phyloP scores from a whole-genome alignment of 2,797 vertebrate species.

The Macropodus opercularis region DNA sequence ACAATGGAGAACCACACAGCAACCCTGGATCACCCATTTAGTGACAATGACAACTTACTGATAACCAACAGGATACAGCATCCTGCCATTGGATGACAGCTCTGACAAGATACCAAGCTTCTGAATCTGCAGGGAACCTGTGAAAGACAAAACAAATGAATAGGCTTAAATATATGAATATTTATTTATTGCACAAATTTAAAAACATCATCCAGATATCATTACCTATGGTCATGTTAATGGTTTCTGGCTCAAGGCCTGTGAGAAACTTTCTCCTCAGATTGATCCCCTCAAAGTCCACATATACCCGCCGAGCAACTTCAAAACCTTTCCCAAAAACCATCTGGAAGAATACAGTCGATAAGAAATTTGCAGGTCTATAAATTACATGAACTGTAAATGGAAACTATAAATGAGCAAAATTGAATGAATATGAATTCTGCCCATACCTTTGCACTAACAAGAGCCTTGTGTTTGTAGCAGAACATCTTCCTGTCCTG shows the following conservation, averaged over 20 bases:
- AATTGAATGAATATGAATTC: background rate
- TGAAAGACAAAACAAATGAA: background rate
- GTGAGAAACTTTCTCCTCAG: conserved; percentile 91
- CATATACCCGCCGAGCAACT: conserved; percentile 88
- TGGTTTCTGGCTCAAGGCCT: conserved; percentile 89
- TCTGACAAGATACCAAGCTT: conserved; percentile 89
- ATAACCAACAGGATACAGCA: conserved; percentile 91
- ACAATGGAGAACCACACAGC: background rate
- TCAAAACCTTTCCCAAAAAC: conserved; percentile 86
- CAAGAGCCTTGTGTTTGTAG: conserved; percentile 86
- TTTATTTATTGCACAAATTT: background rate
- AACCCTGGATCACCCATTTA: background rate
- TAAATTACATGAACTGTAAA: background rate
- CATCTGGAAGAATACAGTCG: conserved; percentile 64
- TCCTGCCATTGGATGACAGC: conserved; percentile 86
- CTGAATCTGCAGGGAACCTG: conserved; percentile 90
- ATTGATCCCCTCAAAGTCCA: conserved; percentile 93
- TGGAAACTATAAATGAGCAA: background rate
- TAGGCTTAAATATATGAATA: no score
- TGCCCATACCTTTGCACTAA: conserved; percentile 83
- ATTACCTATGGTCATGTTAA: conserved; percentile 92
- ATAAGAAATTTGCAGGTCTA: conserved; percentile 1
- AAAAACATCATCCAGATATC: background rate
- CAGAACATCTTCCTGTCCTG: conserved; percentile 93
- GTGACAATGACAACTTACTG: conserved; percentile 82